Conservation (phyloP, 2,888 invertebrate genomes). For the Ochropleura plecta region DNA sequence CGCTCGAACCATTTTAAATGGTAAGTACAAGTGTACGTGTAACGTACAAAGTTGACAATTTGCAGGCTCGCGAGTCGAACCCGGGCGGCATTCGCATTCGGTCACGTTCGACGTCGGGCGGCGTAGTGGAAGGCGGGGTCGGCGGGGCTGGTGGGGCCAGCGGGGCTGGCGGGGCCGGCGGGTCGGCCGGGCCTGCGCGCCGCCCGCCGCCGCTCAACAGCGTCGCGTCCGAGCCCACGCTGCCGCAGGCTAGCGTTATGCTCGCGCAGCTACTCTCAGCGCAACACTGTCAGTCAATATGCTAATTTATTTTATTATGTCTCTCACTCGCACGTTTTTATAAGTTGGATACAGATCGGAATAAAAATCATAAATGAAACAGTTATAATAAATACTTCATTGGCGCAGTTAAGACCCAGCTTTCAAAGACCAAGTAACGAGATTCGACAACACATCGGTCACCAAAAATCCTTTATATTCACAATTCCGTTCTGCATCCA, state of each 20-base stretch:
- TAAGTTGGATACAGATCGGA: slow-evolving; percentile 26
- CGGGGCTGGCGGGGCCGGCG: slow-evolving; percentile 66
- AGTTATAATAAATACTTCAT: not conserved
- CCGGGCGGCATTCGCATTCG: slow-evolving; percentile 80
- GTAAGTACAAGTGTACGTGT: slow-evolving; percentile 70
- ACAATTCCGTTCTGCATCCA: slow-evolving; percentile 31
- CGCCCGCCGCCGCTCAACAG: slow-evolving; percentile 92
- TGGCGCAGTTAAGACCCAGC: not conserved
- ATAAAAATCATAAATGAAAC: not conserved
- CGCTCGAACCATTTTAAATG: slow-evolving; percentile 65
- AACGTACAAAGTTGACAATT: slow-evolving; percentile 69
- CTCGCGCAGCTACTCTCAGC: slow-evolving; percentile 95
- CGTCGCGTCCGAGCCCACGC: slow-evolving; percentile 94
- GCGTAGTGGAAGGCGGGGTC: slow-evolving; percentile 91
- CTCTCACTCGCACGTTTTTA: slow-evolving; percentile 33
- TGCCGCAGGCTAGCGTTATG: slow-evolving; percentile 93
- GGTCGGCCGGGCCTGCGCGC: slow-evolving; percentile 79
- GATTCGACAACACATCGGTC: not conserved
- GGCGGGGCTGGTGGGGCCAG: slow-evolving; percentile 68
- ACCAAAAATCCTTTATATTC: not conserved
- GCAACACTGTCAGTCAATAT: slow-evolving; percentile 90
- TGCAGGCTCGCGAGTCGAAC: slow-evolving; percentile 80
- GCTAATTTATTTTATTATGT: slow-evolving; percentile 53
- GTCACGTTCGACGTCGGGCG: slow-evolving; percentile 83
- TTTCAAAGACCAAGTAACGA: slow-evolving; percentile 2